These are phyloP conservation scores for Perognathus longimembris DNA, from an alignment of 2,113 vertebrate genomes.

Conservation along the genomic window DNA sequence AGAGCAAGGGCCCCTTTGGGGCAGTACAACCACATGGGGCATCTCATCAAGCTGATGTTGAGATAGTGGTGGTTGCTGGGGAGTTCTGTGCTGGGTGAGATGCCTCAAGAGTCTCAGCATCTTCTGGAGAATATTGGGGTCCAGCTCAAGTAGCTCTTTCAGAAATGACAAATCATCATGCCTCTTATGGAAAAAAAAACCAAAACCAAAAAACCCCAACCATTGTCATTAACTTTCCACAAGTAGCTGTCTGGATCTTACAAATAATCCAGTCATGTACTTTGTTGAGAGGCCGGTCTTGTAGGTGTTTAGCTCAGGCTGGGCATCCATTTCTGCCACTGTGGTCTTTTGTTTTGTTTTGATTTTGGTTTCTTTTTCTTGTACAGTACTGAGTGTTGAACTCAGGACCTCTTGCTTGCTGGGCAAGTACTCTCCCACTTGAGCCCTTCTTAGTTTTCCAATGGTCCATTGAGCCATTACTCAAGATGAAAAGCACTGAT, in stretches of 20 bases:
- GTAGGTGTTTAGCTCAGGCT: background rate
- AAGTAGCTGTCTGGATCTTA: constrained; percentile 39
- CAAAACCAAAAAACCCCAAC: too few relatives aligned
- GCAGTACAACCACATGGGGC: background rate
- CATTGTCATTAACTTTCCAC: constrained; percentile 55
- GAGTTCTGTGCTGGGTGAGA: background rate
- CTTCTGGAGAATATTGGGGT: background rate
- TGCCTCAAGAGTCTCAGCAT: accelerated
- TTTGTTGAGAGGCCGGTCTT: constrained; percentile 1
- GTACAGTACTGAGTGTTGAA: too few relatives aligned
- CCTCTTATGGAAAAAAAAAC: background rate
- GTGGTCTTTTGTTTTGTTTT: background rate
- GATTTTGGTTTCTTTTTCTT: background rate
- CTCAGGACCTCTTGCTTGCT: too few relatives aligned
- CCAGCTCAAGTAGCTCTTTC: constrained; percentile 6
- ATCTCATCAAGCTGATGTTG: background rate
- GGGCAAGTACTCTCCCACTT: too few relatives aligned
- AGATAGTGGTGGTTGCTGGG: background rate
- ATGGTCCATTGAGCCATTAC: background rate
- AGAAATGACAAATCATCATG: too few relatives aligned
- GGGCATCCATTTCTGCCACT: constrained; percentile 1
- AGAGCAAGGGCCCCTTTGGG: background rate
- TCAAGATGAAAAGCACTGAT: background rate
- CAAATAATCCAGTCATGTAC: background rate
- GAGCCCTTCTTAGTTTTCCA: background rate